Evolutionary conservation across 2,113 vertebrate species (phyloP), one percentile per base, ranked within the genome.

Genomic region (Amphiprion percula): DNA sequence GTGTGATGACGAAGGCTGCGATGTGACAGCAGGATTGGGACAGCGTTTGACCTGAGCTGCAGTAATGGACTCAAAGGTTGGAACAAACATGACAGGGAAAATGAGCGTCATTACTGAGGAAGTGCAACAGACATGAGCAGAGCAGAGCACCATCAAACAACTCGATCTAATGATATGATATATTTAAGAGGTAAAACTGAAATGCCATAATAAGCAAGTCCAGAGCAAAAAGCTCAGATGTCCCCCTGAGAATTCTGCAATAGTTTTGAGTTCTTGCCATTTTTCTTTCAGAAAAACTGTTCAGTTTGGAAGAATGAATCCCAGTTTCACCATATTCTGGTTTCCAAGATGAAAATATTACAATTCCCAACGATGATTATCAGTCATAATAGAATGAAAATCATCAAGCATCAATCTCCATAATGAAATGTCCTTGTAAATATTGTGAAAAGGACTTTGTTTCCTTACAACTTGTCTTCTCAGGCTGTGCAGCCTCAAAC

Each of bases 61-160:
- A 0, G 50, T 85, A 77, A 85, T 85, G 76, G 68, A 89, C 79
- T 80, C 55, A 41, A 64, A 67, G 81, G 71, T 74, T 64, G 76
- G 53, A 26, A 24, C 26, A 23, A 46, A 61, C 28, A 63, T 58
- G 81, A 77, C 70, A 81, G 71, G 41, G 50, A 46, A 74, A 85
- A 74, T 73, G 49, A 63, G 69, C 37, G 46, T 81, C 19, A 63
- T 80, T 78, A 71, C 28, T 41, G 56, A 60, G 50, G 24, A 28
- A 67, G 69, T 80, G 47, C 16, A 10, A 54, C 26, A 54, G 70
- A 69, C 33, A 16, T 23, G 47, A 33, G 80, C 23, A 7, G 44
- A 49, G 55, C 19, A 61, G 54, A 46, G 46, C 59, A 21, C 68
- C 17, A 28, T 67, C 30, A 60, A 56, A 52, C 41, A 54, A 46